These are phyloP conservation scores for Anolis apletophallus DNA, from an alignment of 2,797 vertebrate species.

Conservation along the genomic window DNA sequence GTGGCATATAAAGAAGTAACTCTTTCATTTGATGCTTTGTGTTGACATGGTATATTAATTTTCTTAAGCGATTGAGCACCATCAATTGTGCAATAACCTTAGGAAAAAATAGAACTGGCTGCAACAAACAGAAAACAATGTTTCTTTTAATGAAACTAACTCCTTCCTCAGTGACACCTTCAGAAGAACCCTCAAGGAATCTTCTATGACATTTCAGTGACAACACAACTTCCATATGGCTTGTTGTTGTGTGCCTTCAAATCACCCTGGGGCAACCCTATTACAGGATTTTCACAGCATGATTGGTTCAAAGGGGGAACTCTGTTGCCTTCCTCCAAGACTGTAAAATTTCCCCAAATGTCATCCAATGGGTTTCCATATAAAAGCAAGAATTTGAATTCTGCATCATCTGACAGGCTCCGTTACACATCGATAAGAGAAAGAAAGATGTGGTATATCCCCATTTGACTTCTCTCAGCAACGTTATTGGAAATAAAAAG, in stretches of 20 bases:
- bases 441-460: background rate
- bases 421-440: background rate
- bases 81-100: background rate
- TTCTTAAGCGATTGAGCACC: too few relatives aligned
- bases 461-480: background rate
- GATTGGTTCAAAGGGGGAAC: too few relatives aligned
- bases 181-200: slow-evolving; percentile 56
- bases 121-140: background rate
- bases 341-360: too few relatives aligned
- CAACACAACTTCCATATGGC: slow-evolving; percentile 45
- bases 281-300: too few relatives aligned
- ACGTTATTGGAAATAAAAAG: background rate
- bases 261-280: too few relatives aligned
- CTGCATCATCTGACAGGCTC: too few relatives aligned
- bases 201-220: slow-evolving; percentile 67
- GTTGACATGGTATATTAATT: background rate
- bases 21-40: background rate
- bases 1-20: background rate
- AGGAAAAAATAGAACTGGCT: slow-evolving; percentile 15
- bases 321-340: too few relatives aligned
- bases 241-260: slow-evolving; percentile 18
- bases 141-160: slow-evolving; percentile 38
- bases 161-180: slow-evolving; percentile 22
- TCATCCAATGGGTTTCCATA: too few relatives aligned
- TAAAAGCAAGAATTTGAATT: background rate